Percentiles rank a stretch among this genome's conserved stretches.
Conservation (phyloP, 2,113 vertebrate genomes). For the Zootoca vivipara region DNA sequence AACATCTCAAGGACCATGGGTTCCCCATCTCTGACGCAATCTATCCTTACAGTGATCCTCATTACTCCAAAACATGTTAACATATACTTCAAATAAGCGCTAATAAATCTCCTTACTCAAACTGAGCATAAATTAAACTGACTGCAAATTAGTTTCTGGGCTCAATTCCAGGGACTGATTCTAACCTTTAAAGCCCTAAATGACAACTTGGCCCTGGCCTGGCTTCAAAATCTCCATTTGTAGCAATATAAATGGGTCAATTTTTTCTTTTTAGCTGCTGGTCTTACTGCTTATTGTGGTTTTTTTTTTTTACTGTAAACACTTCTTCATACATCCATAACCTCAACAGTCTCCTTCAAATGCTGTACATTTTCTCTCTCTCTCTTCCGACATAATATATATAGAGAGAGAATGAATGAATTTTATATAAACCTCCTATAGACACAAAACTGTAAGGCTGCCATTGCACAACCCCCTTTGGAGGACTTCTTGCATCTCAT, state of each 20-base stretch:
- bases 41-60: background rate
- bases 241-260: background rate
- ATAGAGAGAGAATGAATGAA: no score
- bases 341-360: no score
- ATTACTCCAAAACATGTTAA: background rate
- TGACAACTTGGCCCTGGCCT: background rate
- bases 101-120: background rate
- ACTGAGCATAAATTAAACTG: background rate
- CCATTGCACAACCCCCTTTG: no score
- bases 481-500: no score
- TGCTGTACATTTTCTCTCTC: no score
- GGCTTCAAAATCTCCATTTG: background rate
- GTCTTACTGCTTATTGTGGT: background rate
- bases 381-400: no score
- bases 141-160: background rate
- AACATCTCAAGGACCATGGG: no score
- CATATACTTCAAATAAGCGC: background rate
- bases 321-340: background rate
- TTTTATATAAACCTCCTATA: no score
- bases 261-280: background rate
- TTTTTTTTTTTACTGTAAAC: background rate
- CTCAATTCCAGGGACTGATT: background rate
- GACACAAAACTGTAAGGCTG: no score
- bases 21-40: no score
- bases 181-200: background rate